phyloP scores from a whole-genome alignment of 2,797 vertebrate genomes.

The Tragelaphus eurycerus region DNA sequence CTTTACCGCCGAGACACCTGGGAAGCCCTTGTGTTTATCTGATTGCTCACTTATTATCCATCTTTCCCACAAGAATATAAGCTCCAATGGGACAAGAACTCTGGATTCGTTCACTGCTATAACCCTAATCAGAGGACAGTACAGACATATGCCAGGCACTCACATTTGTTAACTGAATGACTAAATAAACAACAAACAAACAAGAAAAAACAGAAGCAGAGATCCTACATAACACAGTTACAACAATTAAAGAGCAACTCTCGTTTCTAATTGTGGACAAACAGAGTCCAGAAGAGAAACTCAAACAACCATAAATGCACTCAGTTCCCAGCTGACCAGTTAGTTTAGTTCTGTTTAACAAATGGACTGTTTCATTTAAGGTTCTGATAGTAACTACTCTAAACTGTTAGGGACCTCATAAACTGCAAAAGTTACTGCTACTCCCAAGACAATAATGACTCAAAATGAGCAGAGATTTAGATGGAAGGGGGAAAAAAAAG shows the following conservation, averaged over 20 bases:
- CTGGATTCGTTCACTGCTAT: background rate
- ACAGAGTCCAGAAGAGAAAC: background rate
- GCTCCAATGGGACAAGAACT: background rate
- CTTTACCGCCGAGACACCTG: background rate
- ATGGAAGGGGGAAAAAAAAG: background rate
- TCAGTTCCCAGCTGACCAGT: background rate
- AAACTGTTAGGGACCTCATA: background rate
- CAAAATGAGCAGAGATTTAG: conserved; percentile 18
- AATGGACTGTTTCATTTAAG: background rate
- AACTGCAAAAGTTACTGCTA: background rate
- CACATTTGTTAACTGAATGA: background rate
- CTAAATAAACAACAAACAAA: background rate
- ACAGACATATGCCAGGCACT: background rate
- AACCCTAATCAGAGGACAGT: background rate
- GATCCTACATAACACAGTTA: background rate
- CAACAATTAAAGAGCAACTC: background rate
- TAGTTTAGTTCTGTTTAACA: background rate
- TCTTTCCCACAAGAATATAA: background rate
- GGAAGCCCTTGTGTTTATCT: background rate
- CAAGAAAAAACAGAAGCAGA: background rate
- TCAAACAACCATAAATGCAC: background rate
- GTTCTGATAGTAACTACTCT: background rate
- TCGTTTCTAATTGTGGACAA: background rate
- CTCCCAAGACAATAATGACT: background rate
- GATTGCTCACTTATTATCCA: background rate